Evolutionary conservation across 2,888 invertebrate species (phyloP).

Genomic region (Chloromyia formosa): DNA sequence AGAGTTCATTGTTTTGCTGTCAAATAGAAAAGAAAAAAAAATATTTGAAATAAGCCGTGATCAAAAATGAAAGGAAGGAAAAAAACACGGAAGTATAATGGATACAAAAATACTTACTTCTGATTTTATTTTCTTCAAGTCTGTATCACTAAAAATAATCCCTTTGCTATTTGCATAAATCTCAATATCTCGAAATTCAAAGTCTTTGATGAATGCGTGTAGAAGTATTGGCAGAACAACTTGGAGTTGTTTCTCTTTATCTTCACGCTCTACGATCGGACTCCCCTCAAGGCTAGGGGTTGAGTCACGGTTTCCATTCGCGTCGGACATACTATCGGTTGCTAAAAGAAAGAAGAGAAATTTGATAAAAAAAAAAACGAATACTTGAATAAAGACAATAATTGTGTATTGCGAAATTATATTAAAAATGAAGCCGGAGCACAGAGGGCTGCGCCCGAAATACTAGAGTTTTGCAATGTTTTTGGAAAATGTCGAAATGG

Average conservation of each 20-base stretch:
- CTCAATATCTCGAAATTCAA: conserved; percentile 53
- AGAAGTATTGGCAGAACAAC: conserved; percentile 53
- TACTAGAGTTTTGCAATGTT: too few relatives aligned
- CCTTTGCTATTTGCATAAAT: conserved; percentile 39
- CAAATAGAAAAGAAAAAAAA: conserved; percentile 11
- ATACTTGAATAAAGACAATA: too few relatives aligned
- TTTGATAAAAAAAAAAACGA: too few relatives aligned
- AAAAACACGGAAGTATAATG: conserved; percentile 44
- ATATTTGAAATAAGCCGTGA: too few relatives aligned
- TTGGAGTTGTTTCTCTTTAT: conserved; percentile 12
- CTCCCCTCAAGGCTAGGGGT: neutral
- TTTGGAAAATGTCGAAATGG: too few relatives aligned
- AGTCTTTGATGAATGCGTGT: conserved; percentile 53
- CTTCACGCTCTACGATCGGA: conserved; percentile 6
- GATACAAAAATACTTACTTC: conserved; percentile 46
- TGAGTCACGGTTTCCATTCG: neutral
- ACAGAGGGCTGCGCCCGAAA: too few relatives aligned
- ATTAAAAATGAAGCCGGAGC: too few relatives aligned
- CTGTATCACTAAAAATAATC: conserved; percentile 49
- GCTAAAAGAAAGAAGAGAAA: neutral
- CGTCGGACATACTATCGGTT: neutral
- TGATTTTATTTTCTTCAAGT: conserved; percentile 45
- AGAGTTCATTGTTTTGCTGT: conserved; percentile 51
- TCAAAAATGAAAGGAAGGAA: too few relatives aligned
- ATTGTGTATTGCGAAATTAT: too few relatives aligned